Evolutionary conservation across 2,797 vertebrate species (phyloP), one percentile per base, ranked within the genome.

Genomic region (Rhinogobio ventralis): DNA sequence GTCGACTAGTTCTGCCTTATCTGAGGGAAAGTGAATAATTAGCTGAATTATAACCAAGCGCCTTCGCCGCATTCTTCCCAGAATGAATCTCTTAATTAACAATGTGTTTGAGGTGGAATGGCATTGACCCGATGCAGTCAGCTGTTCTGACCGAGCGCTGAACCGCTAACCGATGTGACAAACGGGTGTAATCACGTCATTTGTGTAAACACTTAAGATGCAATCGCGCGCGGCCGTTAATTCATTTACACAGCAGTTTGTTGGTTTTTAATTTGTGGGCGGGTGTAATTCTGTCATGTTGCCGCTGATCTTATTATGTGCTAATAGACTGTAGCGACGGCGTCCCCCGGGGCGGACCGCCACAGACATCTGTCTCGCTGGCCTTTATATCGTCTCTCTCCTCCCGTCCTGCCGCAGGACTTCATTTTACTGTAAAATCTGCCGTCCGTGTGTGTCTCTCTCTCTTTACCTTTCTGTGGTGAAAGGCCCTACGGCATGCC

Each of bases 401-500:
- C 33, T 66, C 68, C 45, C 68, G 79, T 92, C 91, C 91, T 92
- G 89, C 36, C 4, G 53, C 76, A 76, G 86, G 64, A 81, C 83
- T 60, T 90, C 86, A 88, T 86, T 88, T 74, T 86, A 71, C 84
- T 60, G 78, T 51, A 67, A 89, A 86, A 82, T 83, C 83, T 82
- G 55, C 72, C 64, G 67, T 85, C 72, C 69, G 57, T 81, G 64
- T 36, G 81, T 89, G 68, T 42, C 82, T 86, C 87, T 78, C 79
- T 79, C 87, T 72, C 79, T 87, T 62, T 85, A 36, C 17, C 77
- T 57, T 62, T 78, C 78, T 81, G 45, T 19, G 66, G 93, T 94
- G 94, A 95, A 94, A 93, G 91, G 93, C 93, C 93, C 94, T 88
- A 92, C 94, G 93, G 94, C 94, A 94, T 93, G 93, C 94, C 93